Evolutionary conservation across 2,113 vertebrate species (phyloP).

Genomic region (Bufo bufo): DNA sequence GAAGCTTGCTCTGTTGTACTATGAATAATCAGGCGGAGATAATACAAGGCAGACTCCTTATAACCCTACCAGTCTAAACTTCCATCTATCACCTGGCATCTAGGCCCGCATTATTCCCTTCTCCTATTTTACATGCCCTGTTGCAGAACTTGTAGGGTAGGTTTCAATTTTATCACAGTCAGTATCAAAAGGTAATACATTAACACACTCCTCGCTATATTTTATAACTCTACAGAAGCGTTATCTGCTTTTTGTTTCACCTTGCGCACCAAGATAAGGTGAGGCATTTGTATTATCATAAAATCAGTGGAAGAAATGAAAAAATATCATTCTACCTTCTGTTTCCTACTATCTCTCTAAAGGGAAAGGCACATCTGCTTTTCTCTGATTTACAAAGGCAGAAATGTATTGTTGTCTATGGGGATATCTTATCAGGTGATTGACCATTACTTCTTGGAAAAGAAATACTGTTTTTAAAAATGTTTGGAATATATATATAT

Average conservation of each 20-base stretch:
- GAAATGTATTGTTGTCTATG: neutral
- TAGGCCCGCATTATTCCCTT: neutral
- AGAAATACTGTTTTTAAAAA: neutral
- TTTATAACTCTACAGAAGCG: conserved; percentile 1
- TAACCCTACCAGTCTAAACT: conserved; percentile 3
- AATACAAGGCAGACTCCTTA: conserved; percentile 19
- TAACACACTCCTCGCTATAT: conserved; percentile 33
- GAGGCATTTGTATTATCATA: conserved; percentile 9
- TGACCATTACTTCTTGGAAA: neutral
- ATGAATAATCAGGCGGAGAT: conserved; percentile 39
- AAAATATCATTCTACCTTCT: conserved; percentile 3
- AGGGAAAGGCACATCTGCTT: neutral
- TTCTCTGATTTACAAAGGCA: neutral
- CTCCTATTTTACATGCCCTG: neutral
- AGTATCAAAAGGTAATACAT: conserved; percentile 19
- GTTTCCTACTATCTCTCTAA: neutral
- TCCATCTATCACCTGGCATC: conserved; percentile 17
- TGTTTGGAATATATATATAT: too few relatives aligned
- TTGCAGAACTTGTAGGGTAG: neutral
- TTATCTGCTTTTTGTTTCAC: conserved; percentile 15
- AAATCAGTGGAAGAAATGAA: neutral
- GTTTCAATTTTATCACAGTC: neutral
- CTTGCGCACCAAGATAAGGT: conserved; percentile 24
- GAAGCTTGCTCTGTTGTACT: conserved; percentile 30
- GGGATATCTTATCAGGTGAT: neutral